These are phyloP conservation scores for Xenopus petersii DNA, from an alignment of 2,797 vertebrate species.

Conservation along the genomic window DNA sequence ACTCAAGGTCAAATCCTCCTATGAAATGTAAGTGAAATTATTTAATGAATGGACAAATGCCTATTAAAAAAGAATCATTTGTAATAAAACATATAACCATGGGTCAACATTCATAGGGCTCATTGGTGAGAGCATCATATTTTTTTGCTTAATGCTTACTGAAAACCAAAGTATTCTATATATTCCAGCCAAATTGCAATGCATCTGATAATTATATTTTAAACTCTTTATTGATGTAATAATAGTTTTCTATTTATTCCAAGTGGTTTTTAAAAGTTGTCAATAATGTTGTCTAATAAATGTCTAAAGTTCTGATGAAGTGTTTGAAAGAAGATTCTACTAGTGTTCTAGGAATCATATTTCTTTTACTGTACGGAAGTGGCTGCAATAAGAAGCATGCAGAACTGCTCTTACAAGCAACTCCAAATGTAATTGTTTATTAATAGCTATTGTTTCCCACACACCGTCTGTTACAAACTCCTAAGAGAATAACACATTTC, in stretches of 20 bases:
- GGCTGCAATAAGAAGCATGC: constrained; percentile 12
- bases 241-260: constrained; percentile 3
- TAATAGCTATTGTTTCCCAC: constrained; percentile 46
- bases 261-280: neutral
- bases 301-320: constrained; percentile 1
- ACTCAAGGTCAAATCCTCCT: too few relatives aligned
- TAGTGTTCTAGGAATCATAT: constrained; percentile 16
- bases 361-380: constrained; percentile 15
- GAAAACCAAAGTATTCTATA: neutral
- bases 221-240: constrained; percentile 11
- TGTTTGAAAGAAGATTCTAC: constrained; percentile 7
- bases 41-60: too few relatives aligned
- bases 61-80: too few relatives aligned
- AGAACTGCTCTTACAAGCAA: constrained; percentile 20
- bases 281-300: constrained; percentile 16
- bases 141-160: neutral
- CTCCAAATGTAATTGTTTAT: constrained; percentile 45
- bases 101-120: neutral
- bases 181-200: neutral
- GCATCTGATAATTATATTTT: neutral
- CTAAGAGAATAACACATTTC: constrained; percentile 40
- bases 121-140: neutral
- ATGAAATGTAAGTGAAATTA: too few relatives aligned
- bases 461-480: constrained; percentile 40
- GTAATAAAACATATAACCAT: neutral